phyloP scores from a whole-genome alignment of 2,797 vertebrate genomes.

The Sebastolobus alascanus region DNA sequence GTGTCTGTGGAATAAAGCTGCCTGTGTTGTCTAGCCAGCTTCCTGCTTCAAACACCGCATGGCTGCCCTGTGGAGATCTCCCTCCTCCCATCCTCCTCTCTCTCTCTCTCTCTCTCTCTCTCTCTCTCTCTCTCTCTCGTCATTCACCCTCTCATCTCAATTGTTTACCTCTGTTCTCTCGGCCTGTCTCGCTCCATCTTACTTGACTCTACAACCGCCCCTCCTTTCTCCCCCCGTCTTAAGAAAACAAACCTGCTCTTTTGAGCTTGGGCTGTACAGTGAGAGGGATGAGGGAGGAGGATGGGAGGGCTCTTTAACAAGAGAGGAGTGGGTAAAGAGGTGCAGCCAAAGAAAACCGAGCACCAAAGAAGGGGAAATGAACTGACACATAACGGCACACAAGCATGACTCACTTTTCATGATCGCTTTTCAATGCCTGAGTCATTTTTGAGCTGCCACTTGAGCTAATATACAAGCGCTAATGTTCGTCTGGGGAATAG shows the following conservation, averaged over 20 bases:
- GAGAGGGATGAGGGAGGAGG: conserved; percentile 50
- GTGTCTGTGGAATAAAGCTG: conserved; percentile 85
- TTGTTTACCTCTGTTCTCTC: conserved; percentile 68
- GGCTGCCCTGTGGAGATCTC: conserved; percentile 76
- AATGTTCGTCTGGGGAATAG: conserved; percentile 49
- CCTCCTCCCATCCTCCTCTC: conserved; percentile 60
- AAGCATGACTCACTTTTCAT: conserved; percentile 73
- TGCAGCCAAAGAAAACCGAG: conserved; percentile 72
- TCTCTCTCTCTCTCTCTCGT: conserved; percentile 28
- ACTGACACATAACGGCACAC: conserved; percentile 57
- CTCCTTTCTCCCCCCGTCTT: conserved; percentile 49
- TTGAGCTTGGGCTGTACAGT: conserved; percentile 64
- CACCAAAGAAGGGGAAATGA: conserved; percentile 67
- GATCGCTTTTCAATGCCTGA: conserved; percentile 70
- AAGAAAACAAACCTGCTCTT: conserved; percentile 78
- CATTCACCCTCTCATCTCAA: conserved; percentile 63
- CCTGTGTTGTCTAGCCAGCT: conserved; percentile 89
- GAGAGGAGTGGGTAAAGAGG: conserved; percentile 43
- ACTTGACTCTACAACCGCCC: conserved; percentile 46
- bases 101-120: conserved; percentile 21
- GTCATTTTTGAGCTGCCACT: conserved; percentile 65
- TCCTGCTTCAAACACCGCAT: conserved; percentile 85
- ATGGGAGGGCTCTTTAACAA: conserved; percentile 33
- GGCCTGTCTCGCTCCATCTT: conserved; percentile 38
- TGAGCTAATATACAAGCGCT: conserved; percentile 51